Base-by-base conservation (phyloP, 1,140 invertebrate species). In the Batillaria attramentaria region DNA sequence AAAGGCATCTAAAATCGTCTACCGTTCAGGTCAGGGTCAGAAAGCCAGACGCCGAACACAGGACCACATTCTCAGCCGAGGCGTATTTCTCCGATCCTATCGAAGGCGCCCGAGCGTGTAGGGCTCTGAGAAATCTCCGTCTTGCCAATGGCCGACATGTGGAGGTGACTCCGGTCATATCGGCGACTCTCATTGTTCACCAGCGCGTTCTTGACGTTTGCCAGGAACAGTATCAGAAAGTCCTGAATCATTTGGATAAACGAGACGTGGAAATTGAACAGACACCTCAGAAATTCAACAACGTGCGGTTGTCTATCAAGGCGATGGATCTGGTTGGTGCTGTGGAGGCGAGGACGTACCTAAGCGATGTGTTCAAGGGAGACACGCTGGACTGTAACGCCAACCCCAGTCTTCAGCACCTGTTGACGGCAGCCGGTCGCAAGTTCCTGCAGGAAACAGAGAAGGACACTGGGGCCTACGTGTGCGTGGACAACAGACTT, bases 401-500 rank as follows among this genome's bases (percentile, higher is more conserved):
- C 0, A 72, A 42, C n/a, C 31, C 72, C 16, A 46, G 74, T 2
- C n/a, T 83, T 2, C 46, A 68, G 6, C 39, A 41, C n/a, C 54
- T 89, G 1, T 83, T 87, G 72, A 81, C 73, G 1, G 66, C 72
- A 39, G 77, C 83, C 31, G 88, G 86, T 3, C 77, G 65, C 46
- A n/a, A 80, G 33, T 60, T 73, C 16, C 50, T 87, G 10, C 65
- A 79, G 35, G 43, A 75, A 6, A 83, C 85, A 2, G 82, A 85
- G 72, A 60, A 81, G n/a, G 62, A 73, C 42, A 85, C 81, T 1
- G 54, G 76, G 1, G 78, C 81, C 43, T 31, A 82, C 24, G 85
- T 89, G 41, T 41, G 54, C n/a, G 18, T 81, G 6, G 84, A 88
- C 68, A 65, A 82, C 13, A 79, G 86, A 41, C 66, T 72, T 24